Evolutionary conservation across 2,888 invertebrate species (phyloP).

Genomic region (Rhingia rostrata): DNA sequence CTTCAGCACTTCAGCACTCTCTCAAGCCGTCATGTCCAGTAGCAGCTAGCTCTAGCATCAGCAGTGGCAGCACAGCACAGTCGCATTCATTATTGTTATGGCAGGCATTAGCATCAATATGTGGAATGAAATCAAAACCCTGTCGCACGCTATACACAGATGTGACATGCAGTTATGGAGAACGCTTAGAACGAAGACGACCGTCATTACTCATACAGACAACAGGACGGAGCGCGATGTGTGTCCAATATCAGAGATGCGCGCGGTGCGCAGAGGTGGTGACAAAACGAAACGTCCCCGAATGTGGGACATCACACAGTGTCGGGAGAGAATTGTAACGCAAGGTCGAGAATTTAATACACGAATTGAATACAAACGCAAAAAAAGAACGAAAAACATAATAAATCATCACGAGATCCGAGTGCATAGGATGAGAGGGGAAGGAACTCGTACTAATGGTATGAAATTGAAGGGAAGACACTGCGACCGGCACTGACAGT

Average conservation of each 20-base stretch:
- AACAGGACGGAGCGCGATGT: conserved; percentile 31
- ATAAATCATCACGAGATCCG: conserved; percentile 38
- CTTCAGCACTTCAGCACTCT: not conserved
- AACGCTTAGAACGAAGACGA: conserved; percentile 32
- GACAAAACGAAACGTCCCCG: conserved; percentile 55
- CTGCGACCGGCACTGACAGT: conserved; percentile 31
- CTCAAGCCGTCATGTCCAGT: conserved; percentile 30
- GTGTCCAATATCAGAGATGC: conserved; percentile 35
- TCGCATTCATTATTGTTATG: conserved; percentile 64
- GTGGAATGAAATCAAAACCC: conserved; percentile 65
- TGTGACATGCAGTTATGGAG: conserved; percentile 57
- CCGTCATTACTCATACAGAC: conserved; percentile 40
- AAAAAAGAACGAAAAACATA: conserved; percentile 5
- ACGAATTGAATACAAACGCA: conserved; percentile 64
- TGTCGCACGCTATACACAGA: conserved; percentile 56
- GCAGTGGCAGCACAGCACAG: conserved; percentile 5
- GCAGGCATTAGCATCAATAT: conserved; percentile 61
- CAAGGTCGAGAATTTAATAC: conserved; percentile 71
- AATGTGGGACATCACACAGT: conserved; percentile 70
- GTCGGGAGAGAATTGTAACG: conserved; percentile 65
- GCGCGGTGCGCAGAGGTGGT: conserved; percentile 20
- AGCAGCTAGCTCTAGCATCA: not conserved
- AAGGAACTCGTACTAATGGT: not conserved
- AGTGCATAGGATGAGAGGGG: conserved; percentile 3
- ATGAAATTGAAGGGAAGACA: conserved; percentile 24